Evolutionary conservation across 1,140 invertebrate species (phyloP).

Genomic region (Zaprionus kolodkinae): DNA sequence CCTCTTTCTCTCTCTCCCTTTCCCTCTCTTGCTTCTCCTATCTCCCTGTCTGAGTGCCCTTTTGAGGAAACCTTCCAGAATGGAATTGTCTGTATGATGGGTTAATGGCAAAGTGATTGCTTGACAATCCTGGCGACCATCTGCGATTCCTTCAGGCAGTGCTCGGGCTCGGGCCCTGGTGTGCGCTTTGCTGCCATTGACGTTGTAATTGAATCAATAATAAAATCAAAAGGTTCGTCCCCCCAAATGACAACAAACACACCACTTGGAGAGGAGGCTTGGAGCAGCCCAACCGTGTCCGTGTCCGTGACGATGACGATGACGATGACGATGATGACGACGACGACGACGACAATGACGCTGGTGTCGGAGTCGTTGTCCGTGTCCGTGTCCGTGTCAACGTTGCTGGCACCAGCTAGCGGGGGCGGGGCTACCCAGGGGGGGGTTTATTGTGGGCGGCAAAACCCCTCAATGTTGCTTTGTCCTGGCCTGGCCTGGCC

Average conservation of each 20-base stretch:
- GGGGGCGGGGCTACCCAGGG: not conserved
- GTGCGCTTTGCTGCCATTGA: slow-evolving; percentile 49
- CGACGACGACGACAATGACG: slow-evolving; percentile 4
- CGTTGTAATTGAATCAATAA: slow-evolving; percentile 79
- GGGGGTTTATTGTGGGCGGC: not conserved
- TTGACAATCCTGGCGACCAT: slow-evolving; percentile 39
- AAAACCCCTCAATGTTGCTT: slow-evolving; percentile 7
- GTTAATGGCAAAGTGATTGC: slow-evolving; percentile 36
- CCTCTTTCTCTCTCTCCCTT: not conserved
- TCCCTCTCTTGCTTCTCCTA: not conserved
- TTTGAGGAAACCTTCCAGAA: not conserved
- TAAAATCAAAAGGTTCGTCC: slow-evolving; percentile 62
- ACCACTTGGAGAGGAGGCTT: slow-evolving; percentile 39
- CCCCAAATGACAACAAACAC: slow-evolving; percentile 53
- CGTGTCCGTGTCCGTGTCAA: slow-evolving; percentile 53
- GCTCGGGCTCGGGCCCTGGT: not conserved
- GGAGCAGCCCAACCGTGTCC: slow-evolving; percentile 19
- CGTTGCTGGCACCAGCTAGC: slow-evolving; percentile 30
- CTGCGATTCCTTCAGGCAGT: slow-evolving; percentile 6
- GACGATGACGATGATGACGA: not conserved
- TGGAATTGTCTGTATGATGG: slow-evolving; percentile 25
- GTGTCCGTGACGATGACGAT: slow-evolving; percentile 16
- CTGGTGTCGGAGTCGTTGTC: slow-evolving; percentile 23
- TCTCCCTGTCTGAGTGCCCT: not conserved
- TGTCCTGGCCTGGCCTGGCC: not conserved